Conservation (phyloP, 2,888 invertebrate genomes). For the Pseudanteris insignis region DNA sequence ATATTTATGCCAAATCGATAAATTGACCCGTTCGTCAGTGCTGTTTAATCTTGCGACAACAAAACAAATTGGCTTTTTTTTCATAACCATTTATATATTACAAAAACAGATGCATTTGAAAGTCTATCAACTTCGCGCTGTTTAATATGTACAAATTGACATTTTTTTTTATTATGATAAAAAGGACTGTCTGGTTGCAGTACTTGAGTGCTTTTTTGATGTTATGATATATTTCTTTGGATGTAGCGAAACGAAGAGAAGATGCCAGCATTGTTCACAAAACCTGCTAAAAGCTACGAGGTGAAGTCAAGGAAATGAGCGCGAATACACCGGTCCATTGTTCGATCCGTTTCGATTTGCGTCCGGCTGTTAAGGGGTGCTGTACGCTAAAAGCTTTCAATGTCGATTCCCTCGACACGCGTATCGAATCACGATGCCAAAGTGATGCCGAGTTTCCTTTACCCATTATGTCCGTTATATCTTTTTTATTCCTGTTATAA, state of each 20-base stretch:
- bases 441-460: slow-evolving; percentile 35
- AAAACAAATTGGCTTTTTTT: no score
- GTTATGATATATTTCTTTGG: slow-evolving; percentile 32
- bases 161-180: no score
- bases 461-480: slow-evolving; percentile 37
- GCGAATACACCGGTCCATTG: slow-evolving; percentile 46
- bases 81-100: no score
- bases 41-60: no score
- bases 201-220: slow-evolving; percentile 6
- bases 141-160: no score
- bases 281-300: slow-evolving; percentile 50
- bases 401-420: slow-evolving; percentile 44
- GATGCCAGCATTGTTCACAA: slow-evolving; percentile 36
- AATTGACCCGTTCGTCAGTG: no score
- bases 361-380: slow-evolving; percentile 45
- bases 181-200: no score
- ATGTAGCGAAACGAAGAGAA: slow-evolving; percentile 8
- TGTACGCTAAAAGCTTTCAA: slow-evolving; percentile 47
- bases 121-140: no score
- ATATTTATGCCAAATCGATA: no score
- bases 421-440: slow-evolving; percentile 45
- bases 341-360: slow-evolving; percentile 53
- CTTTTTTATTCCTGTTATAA: slow-evolving; percentile 35
- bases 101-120: no score
- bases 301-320: slow-evolving; percentile 44